phyloP scores from a whole-genome alignment of 2,797 vertebrate species.

The Prionace glauca region DNA sequence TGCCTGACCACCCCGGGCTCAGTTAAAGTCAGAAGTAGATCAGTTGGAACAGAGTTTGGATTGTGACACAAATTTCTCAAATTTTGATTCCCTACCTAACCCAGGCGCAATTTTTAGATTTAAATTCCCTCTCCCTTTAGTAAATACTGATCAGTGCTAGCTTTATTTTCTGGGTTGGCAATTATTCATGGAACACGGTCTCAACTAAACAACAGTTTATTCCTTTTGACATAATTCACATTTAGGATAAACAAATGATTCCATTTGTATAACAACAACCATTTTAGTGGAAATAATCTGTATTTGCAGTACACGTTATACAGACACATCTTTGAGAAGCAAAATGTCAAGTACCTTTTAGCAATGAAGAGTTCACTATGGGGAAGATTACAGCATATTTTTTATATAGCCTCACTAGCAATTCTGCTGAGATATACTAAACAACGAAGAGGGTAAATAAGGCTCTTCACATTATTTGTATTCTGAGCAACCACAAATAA shows the following conservation, averaged over 20 bases:
- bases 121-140: neutral
- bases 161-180: neutral
- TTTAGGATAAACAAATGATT: too few relatives aligned
- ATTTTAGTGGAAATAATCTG: neutral
- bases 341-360: slow-evolving; percentile 4
- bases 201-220: neutral
- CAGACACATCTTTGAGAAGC: neutral
- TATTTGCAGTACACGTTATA: neutral
- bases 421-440: neutral
- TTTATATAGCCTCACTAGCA: too few relatives aligned
- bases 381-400: neutral
- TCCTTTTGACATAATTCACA: neutral
- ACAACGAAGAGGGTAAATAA: neutral
- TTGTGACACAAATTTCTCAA: neutral
- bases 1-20: neutral
- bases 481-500: neutral
- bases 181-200: neutral
- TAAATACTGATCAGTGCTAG: neutral
- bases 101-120: neutral
- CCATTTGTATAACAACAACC: neutral
- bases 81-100: neutral
- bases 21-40: neutral
- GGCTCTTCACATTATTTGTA: slow-evolving; percentile 15
- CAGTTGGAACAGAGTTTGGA: neutral
- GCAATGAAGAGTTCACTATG: neutral